A percentile compares a stretch with the other conserved stretches of the same genome.
Evolutionary conservation across 2,113 vertebrate species (phyloP).

Genomic region (Poeciliopsis retropinna): DNA sequence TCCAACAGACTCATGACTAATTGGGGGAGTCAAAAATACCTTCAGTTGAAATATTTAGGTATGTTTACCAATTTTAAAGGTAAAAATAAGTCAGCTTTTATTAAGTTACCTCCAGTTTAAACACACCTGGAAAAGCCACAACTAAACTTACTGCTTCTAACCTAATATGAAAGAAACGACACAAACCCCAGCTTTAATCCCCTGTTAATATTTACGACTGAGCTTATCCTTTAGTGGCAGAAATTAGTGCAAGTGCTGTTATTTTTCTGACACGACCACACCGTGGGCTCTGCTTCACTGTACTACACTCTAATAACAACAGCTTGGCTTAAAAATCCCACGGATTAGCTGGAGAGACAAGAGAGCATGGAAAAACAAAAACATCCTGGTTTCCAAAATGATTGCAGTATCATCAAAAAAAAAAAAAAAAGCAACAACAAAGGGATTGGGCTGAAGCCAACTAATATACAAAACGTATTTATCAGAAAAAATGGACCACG

Average conservation of each 20-base stretch:
- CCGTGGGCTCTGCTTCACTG: constrained; percentile 18
- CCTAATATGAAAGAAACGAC: background rate
- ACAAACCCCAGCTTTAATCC: background rate
- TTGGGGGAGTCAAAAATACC: too few species aligned
- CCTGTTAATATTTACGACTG: background rate
- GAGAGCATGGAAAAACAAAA: constrained; percentile 47
- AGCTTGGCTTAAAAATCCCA: constrained; percentile 57
- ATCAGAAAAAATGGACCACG: constrained; percentile 59
- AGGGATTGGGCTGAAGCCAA: constrained; percentile 28
- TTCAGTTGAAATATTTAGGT: background rate
- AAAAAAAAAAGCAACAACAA: constrained; percentile 43
- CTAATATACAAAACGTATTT: constrained; percentile 67
- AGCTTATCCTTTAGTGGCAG: constrained; percentile 4
- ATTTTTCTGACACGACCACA: constrained; percentile 12
- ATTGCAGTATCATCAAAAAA: constrained; percentile 45
- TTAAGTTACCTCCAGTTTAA: background rate
- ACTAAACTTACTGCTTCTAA: background rate
- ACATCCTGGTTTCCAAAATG: constrained; percentile 40
- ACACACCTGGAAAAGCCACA: background rate
- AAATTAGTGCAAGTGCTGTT: background rate
- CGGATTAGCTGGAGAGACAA: constrained; percentile 49
- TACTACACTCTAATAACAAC: constrained; percentile 57
- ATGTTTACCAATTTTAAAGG: background rate
- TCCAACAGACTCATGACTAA: too few species aligned
- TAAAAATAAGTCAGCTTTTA: background rate